Percentiles rank a stretch among this genome's conserved stretches.
Conservation (phyloP, 2,797 vertebrate species). For the Chaetodon trifasciatus region DNA sequence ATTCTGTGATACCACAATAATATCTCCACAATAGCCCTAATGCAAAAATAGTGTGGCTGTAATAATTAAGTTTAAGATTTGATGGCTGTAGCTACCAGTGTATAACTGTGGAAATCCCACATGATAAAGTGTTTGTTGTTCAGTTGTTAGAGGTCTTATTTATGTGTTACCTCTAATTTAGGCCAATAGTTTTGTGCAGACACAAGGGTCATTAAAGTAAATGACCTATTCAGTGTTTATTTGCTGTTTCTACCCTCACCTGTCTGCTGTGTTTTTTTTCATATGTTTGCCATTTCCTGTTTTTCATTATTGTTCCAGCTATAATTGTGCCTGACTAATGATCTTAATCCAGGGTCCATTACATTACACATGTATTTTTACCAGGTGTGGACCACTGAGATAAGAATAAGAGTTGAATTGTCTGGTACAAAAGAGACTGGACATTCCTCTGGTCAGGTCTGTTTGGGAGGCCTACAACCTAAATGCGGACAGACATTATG, state of each 20-base stretch:
- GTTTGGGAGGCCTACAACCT: constrained; percentile 8
- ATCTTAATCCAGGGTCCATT: neutral
- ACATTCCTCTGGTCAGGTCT: constrained; percentile 13
- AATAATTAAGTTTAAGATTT: neutral
- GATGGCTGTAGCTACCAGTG: neutral
- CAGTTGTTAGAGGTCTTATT: neutral
- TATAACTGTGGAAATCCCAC: neutral
- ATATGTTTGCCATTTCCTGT: neutral
- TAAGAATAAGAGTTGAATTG: neutral
- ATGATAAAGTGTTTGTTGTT: neutral
- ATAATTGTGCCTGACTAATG: neutral
- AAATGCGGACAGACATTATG: constrained; percentile 43
- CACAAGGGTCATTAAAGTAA: neutral
- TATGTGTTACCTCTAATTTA: neutral
- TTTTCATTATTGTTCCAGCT: neutral
- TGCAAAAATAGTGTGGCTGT: neutral
- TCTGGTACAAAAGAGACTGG: constrained; percentile 7
- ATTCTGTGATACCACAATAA: neutral
- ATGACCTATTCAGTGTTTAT: neutral
- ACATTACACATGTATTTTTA: neutral
- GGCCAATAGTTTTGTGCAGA: neutral
- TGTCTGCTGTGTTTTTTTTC: neutral
- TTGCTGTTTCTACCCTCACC: neutral
- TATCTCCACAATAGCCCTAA: neutral
- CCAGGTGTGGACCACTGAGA: neutral